Evolutionary conservation across 2,113 vertebrate species (phyloP), one percentile per base, ranked within the genome.

Genomic region (Willisornis vidua): DNA sequence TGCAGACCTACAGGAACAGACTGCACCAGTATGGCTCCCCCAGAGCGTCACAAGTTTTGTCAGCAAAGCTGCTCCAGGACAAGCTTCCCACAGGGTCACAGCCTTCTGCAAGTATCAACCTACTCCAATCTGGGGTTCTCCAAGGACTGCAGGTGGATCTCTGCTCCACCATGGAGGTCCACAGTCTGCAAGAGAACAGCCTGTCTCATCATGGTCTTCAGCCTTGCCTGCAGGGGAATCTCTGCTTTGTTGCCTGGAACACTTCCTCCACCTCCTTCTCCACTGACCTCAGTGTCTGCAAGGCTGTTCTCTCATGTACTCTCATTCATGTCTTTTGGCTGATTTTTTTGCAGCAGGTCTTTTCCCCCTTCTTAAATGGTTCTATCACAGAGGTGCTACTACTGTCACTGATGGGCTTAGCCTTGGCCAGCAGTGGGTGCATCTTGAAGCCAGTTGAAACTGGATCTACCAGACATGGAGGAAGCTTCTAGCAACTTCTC

Each of bases 171-270:
- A 5, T 25, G 13, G 7, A 7, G 7, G 3, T 62, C 6, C 19
- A 4, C 20, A 15, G 18, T 7, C 22, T 86, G 45, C 46, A 54
- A 11, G 11, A 2, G 9, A 4, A 59, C 24, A 80, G 28, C 33
- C 31, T 71, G 29, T 10, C 6, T 46, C 18, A 65, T 4, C 7
- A 12, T 22, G 7, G 31, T 5, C 66, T 65, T 19, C 39, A 18
- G 4, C 8, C 31, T 0, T 0, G 7, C 14, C 17, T 76, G 29
- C 41, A 31, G 26, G 10, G 14, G 24, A 51, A 83, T 13, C 8
- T 61, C 18, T 33, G 18, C 24, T 62, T 14, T 0, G 0, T 39
- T 2, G 3, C 7, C 10, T 39, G 35, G 5, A 82, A 10, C 19
- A 39, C 10, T 3, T 85, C 33, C 45, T 54, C 4, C 26, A 7